Evolutionary conservation across 2,113 vertebrate genomes (phyloP).

Genomic region (Rhombomys opimus): DNA sequence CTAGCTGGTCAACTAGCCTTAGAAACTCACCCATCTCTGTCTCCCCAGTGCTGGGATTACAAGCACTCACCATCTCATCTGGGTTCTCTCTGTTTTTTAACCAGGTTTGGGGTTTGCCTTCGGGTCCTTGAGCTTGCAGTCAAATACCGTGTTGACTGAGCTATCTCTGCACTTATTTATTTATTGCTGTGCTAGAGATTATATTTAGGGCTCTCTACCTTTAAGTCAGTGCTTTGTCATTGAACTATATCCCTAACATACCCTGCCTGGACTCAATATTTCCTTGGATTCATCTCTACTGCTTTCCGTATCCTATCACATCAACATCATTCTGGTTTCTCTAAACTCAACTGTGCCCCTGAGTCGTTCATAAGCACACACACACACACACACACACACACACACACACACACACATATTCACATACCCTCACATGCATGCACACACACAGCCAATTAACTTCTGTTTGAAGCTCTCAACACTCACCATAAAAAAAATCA

Average conservation of each 20-base stretch:
- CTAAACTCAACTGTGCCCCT: background rate
- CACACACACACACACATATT: no score
- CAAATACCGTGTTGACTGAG: background rate
- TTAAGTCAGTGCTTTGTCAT: background rate
- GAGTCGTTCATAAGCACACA: background rate
- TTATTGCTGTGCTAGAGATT: background rate
- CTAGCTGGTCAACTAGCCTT: background rate
- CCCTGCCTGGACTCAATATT: background rate
- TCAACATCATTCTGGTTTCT: background rate
- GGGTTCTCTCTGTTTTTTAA: background rate
- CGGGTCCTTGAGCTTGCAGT: background rate
- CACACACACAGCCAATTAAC: background rate
- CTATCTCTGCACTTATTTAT: background rate
- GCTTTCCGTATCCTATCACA: background rate
- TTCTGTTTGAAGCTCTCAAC: constrained; percentile 6
- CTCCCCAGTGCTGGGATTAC: background rate
- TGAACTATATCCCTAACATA: background rate
- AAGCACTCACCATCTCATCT: background rate
- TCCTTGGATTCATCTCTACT: background rate
- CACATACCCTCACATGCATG: background rate
- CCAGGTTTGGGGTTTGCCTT: background rate
- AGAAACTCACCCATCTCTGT: background rate
- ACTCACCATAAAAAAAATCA: background rate
- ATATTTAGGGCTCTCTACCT: background rate
- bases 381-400: background rate